phyloP scores from a whole-genome alignment of 2,888 invertebrate genomes.

The Parapristionchus giblindavisi region DNA sequence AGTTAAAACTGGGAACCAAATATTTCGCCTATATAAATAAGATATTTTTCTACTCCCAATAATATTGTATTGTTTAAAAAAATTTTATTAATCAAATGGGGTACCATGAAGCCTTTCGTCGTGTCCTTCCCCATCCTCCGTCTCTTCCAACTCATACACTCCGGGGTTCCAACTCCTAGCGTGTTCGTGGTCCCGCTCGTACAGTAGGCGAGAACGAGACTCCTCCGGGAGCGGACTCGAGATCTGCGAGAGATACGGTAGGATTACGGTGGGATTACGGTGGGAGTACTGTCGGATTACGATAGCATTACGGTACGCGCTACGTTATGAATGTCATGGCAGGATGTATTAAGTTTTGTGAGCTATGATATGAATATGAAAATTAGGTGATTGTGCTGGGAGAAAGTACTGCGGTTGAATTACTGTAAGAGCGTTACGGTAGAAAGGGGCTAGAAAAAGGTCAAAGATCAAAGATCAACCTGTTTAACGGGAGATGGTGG shows the following conservation, averaged over 20 bases:
- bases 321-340: neutral
- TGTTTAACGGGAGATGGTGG: slow-evolving; percentile 52
- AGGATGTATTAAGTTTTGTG: too few species aligned
- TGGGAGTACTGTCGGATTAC: neutral
- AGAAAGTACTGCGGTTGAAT: too few species aligned
- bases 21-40: too few species aligned
- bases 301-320: neutral
- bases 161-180: slow-evolving; percentile 57
- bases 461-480: too few species aligned
- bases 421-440: neutral
- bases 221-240: slow-evolving; percentile 51
- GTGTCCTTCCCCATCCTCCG: neutral
- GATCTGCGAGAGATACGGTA: slow-evolving; percentile 40
- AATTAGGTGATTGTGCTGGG: too few species aligned
- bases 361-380: too few species aligned
- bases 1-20: too few species aligned
- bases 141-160: slow-evolving; percentile 31
- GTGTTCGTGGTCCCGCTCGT: slow-evolving; percentile 54
- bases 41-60: too few species aligned
- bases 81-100: too few species aligned
- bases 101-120: too few species aligned
- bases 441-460: too few species aligned
- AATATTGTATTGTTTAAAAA: too few species aligned
- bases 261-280: neutral
- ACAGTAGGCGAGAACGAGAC: slow-evolving; percentile 47